phyloP scores from a whole-genome alignment of 2,888 invertebrate genomes.

The Biston betularia region DNA sequence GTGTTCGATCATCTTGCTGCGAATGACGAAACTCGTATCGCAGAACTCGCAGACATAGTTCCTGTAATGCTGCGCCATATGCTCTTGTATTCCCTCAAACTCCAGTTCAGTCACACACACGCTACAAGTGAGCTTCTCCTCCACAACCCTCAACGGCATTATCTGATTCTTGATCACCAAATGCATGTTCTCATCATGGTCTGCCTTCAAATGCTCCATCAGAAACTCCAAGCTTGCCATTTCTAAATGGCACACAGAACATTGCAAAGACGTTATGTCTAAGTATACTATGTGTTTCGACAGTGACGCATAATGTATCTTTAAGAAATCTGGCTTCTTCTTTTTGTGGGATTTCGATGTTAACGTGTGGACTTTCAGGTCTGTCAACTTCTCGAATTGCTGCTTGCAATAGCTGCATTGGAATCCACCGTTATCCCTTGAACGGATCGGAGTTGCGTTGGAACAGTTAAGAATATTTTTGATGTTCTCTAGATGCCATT shows the following conservation, averaged over 20 bases:
- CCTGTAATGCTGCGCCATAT: conserved; percentile 71
- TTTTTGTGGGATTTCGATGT: conserved; percentile 44
- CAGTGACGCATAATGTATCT: conserved; percentile 52
- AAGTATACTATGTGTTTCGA: conserved; percentile 66
- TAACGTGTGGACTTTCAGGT: conserved; percentile 63
- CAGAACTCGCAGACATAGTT: conserved; percentile 74
- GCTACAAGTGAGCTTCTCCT: conserved; percentile 51
- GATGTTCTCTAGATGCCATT: conserved; percentile 70
- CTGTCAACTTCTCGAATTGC: conserved; percentile 61
- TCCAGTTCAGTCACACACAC: conserved; percentile 54
- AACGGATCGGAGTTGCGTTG: conserved; percentile 69
- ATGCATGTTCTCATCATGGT: conserved; percentile 62
- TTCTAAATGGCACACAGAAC: conserved; percentile 57
- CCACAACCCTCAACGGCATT: conserved; percentile 58
- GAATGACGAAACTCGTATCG: conserved; percentile 59
- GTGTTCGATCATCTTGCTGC: conserved; percentile 61
- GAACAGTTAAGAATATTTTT: conserved; percentile 61
- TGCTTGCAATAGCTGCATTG: conserved; percentile 70
- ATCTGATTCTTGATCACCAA: conserved; percentile 70
- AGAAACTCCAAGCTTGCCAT: conserved; percentile 58
- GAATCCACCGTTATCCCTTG: conserved; percentile 59
- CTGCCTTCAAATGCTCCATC: conserved; percentile 62
- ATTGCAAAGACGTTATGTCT: conserved; percentile 65
- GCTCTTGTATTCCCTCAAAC: conserved; percentile 64
- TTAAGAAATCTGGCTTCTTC: conserved; percentile 59